A percentile compares a stretch with the other conserved stretches of the same genome.
Evolutionary conservation across 2,113 vertebrate genomes (phyloP).

Genomic region (Sakesphorus luctuosus): DNA sequence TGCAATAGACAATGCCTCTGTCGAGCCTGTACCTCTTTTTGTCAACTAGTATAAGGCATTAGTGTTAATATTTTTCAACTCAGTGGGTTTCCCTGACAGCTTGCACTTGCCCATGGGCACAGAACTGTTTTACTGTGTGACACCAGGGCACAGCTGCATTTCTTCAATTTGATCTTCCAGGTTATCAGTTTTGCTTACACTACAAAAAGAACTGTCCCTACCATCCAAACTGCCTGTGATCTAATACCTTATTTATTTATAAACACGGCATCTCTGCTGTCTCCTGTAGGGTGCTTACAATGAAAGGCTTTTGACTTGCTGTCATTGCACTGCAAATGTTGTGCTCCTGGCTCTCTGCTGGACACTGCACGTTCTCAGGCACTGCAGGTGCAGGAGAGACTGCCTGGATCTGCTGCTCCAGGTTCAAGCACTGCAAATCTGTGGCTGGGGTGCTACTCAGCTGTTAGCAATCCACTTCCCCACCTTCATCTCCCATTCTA

Average conservation of each 20-base stretch:
- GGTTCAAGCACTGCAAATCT: not conserved
- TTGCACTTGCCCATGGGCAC: not conserved
- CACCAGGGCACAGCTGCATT: not conserved
- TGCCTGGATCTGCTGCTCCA: not conserved
- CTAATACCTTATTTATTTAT: not conserved
- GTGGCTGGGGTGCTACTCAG: not conserved
- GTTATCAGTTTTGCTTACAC: not conserved
- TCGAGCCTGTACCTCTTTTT: not conserved
- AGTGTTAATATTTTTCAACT: not conserved
- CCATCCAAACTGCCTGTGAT: not conserved
- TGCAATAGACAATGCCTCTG: not conserved
- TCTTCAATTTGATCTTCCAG: not conserved
- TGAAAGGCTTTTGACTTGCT: not conserved
- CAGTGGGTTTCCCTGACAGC: not conserved
- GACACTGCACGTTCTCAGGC: not conserved
- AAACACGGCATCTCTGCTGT: not conserved
- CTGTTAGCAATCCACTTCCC: rapidly evolving
- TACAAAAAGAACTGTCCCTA: not conserved
- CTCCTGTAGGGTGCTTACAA: not conserved
- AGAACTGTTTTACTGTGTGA: not conserved
- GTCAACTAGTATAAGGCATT: not conserved
- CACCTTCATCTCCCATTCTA: not conserved
- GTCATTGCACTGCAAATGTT: not conserved
- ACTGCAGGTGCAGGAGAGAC: not conserved
- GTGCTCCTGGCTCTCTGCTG: not conserved